Conservation (phyloP, 2,113 vertebrate genomes). For the Cryptoleucopteryx plumbea region DNA sequence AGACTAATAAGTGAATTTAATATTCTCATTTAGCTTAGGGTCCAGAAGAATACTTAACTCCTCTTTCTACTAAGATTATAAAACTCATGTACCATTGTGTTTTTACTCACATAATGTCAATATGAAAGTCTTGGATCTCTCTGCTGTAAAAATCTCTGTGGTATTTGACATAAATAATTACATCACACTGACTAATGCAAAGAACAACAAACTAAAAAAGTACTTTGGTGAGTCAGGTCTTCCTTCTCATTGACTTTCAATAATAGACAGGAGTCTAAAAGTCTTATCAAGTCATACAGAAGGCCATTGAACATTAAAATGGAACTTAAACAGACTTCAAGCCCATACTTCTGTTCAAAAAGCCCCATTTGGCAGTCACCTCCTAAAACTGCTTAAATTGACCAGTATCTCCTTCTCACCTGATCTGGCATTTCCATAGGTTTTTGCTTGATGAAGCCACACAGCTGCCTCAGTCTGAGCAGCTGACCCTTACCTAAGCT, state of each 20-base stretch:
- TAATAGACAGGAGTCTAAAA: not conserved
- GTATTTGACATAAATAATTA: not conserved
- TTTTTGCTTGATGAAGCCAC: not conserved
- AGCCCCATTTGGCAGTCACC: not conserved
- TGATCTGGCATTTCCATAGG: not conserved
- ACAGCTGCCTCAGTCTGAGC: not conserved
- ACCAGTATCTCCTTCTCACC: not conserved
- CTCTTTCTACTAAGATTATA: not conserved
- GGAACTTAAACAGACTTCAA: not conserved
- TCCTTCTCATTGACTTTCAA: slow-evolving; percentile 14
- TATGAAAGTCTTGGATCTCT: not conserved
- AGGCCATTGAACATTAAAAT: not conserved
- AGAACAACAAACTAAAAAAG: not conserved
- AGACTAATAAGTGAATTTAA: not conserved
- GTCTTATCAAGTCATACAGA: not conserved
- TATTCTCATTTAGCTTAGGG: not conserved
- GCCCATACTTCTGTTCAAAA: not conserved
- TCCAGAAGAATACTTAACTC: not conserved
- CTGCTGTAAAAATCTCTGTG: not conserved
- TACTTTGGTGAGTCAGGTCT: not conserved
- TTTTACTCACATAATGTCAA: not conserved
- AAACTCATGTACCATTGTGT: not conserved
- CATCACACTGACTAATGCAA: not conserved
- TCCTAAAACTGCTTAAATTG: not conserved
- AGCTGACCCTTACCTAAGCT: not conserved